A percentile compares a stretch with the other conserved stretches of the same genome.
Conservation (phyloP, 2,888 invertebrate species). For the Galerucella pusilla region DNA sequence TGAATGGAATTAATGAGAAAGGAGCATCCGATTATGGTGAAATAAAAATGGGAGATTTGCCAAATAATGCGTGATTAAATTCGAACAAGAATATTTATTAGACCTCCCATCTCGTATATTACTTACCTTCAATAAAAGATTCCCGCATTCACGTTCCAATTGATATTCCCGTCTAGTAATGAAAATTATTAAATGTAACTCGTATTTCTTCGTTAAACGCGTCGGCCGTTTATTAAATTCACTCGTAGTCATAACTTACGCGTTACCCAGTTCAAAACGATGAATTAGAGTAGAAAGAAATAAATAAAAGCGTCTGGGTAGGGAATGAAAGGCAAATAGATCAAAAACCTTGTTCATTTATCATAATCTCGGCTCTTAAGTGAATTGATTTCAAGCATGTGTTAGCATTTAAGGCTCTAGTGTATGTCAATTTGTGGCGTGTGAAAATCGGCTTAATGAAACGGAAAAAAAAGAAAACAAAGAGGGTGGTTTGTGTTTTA, state of each 20-base stretch:
- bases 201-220: conserved; percentile 32
- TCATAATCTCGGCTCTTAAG: conserved; percentile 9
- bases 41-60: too few relatives aligned
- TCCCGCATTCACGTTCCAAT: conserved; percentile 4
- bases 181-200: conserved; percentile 26
- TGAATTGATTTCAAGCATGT: conserved; percentile 17
- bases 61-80: background rate
- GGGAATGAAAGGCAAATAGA: conserved; percentile 12
- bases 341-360: conserved; percentile 10
- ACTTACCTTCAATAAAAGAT: conserved; percentile 11
- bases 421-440: background rate
- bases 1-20: background rate
- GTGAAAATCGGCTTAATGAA: background rate
- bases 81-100: background rate
- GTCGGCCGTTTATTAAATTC: conserved; percentile 30
- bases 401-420: background rate
- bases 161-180: conserved; percentile 20
- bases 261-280: conserved; percentile 6
- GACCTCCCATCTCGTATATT: conserved; percentile 8
- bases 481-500: background rate
- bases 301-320: background rate
- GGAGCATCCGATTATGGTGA: background rate
- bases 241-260: conserved; percentile 4
- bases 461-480: background rate
- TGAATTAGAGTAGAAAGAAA: conserved; percentile 15